Evolutionary conservation across 2,888 invertebrate genomes (phyloP).

Genomic region (Synergus laeviventris): DNA sequence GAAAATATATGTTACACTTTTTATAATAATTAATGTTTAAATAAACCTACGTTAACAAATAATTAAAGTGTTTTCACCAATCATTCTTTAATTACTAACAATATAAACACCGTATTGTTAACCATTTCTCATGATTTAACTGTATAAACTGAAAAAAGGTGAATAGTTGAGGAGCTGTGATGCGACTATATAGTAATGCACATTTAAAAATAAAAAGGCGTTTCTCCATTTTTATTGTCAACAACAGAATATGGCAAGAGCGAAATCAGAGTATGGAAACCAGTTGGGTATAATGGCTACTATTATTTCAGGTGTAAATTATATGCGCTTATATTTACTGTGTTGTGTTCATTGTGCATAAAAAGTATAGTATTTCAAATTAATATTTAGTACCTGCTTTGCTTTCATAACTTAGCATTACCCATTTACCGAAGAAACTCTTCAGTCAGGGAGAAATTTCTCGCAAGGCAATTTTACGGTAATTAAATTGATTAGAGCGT

Average conservation of each 20-base stretch:
- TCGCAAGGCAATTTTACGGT: background rate
- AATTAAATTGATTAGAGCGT: background rate
- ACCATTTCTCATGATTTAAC: too few species aligned
- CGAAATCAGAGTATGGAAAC: background rate
- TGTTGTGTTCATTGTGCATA: background rate
- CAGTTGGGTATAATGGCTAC: too few species aligned
- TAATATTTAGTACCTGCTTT: background rate
- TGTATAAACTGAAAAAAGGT: too few species aligned
- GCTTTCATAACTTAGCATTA: background rate
- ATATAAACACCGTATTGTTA: too few species aligned
- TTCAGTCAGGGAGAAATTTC: slow-evolving; percentile 27
- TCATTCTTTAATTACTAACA: too few species aligned
- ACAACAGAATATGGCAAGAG: background rate
- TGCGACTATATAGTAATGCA: too few species aligned
- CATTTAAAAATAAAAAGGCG: too few species aligned
- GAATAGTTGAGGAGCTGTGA: too few species aligned
- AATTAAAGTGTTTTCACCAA: too few species aligned
- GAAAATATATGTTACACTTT: too few species aligned
- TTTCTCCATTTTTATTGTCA: background rate
- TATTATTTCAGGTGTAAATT: background rate
- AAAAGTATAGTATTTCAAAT: slow-evolving; percentile 3
- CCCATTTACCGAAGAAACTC: background rate
- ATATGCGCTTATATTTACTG: background rate
- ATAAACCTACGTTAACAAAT: too few species aligned
- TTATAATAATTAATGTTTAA: too few species aligned